Conservation (phyloP, 2,888 invertebrate genomes). For the Eilema sororculum region DNA sequence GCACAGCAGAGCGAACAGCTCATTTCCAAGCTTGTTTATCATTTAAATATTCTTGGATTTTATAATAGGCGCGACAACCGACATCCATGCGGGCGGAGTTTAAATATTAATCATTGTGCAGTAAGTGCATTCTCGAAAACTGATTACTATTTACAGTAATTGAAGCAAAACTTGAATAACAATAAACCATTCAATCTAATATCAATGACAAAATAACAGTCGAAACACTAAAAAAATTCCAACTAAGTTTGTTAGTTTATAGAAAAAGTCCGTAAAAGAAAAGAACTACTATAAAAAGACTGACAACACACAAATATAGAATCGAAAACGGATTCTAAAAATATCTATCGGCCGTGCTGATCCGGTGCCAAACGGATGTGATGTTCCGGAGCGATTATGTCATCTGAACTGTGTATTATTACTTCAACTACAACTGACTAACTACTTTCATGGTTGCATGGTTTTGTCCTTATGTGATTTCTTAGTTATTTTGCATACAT, state of each 20-base stretch:
- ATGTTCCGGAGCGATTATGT: constrained; percentile 81
- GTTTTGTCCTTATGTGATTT: not conserved
- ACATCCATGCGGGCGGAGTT: too few species aligned
- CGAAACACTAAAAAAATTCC: not conserved
- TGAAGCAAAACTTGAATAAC: too few species aligned
- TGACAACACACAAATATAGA: constrained; percentile 59
- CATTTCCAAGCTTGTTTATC: too few species aligned
- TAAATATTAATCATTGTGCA: too few species aligned
- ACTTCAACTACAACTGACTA: constrained; percentile 31
- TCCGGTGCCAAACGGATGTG: constrained; percentile 80
- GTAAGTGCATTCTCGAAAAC: not conserved
- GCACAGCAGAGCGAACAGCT: too few species aligned
- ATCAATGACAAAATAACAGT: not conserved
- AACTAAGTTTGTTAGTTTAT: not conserved
- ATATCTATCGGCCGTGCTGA: constrained; percentile 65
- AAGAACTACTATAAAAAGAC: constrained; percentile 48
- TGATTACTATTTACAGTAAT: not conserved
- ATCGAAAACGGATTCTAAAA: constrained; percentile 65
- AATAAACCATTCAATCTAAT: too few species aligned
- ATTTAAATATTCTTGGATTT: too few species aligned
- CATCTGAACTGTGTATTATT: constrained; percentile 53
- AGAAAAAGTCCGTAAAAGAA: not conserved
- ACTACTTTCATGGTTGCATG: not conserved
- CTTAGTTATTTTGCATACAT: not conserved
- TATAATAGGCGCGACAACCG: too few species aligned